phyloP scores from a whole-genome alignment of 2,113 vertebrate genomes.

The Puffinus mauretanicus region DNA sequence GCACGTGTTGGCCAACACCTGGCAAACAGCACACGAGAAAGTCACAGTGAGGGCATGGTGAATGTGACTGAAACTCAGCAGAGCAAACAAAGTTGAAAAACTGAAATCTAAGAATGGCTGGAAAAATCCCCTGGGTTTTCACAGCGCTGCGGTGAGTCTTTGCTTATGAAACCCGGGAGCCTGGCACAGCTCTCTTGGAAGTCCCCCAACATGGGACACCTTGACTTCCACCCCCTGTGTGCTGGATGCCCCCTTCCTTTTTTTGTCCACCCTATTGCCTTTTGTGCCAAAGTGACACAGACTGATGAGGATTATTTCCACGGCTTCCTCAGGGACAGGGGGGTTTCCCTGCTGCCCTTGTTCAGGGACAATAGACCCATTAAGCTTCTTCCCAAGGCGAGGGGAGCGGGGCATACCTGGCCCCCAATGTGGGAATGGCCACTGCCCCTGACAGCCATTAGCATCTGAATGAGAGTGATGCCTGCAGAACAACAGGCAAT shows the following conservation, averaged over 20 bases:
- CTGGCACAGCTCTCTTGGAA: background rate
- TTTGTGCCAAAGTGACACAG: constrained; percentile 57
- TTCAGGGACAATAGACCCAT: constrained; percentile 48
- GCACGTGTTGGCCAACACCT: background rate
- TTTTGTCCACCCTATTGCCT: background rate
- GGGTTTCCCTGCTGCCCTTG: constrained; percentile 10
- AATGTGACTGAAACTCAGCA: rapidly evolving
- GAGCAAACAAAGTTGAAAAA: background rate
- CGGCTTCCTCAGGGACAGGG: constrained; percentile 46
- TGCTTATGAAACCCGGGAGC: background rate
- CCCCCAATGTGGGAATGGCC: constrained; percentile 47
- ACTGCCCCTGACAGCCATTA: constrained; percentile 46
- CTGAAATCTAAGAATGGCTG: background rate
- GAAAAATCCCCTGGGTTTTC: background rate
- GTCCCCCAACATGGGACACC: background rate
- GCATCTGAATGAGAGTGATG: constrained; percentile 60
- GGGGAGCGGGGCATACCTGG: constrained; percentile 50
- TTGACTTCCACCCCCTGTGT: background rate
- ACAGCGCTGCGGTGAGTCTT: rapidly evolving
- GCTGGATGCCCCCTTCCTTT: background rate
- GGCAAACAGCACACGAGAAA: background rate
- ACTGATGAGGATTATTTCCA: constrained; percentile 63
- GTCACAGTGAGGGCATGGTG: rapidly evolving
- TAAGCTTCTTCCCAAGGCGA: background rate
- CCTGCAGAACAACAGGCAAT: constrained; percentile 62